These are phyloP conservation scores for Pterophyllum scalare DNA, from an alignment of 2,113 vertebrate species.

Conservation along the genomic window DNA sequence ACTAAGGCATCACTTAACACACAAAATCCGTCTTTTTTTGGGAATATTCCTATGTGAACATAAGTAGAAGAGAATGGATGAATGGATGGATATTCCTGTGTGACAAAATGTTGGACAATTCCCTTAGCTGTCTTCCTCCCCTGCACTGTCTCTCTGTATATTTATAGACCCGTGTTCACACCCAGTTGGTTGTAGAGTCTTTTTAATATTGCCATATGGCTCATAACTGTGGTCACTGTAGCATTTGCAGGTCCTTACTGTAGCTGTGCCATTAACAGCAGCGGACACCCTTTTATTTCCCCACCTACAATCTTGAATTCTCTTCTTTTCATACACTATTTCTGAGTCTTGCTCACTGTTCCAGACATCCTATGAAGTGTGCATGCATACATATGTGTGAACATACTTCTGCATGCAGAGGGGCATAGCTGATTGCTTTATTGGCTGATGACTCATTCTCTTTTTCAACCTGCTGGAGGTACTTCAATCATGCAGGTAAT, in stretches of 20 bases:
- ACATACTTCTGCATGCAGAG: constrained; percentile 31
- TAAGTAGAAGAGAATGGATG: no score
- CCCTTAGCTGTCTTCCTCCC: background rate
- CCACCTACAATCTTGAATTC: background rate
- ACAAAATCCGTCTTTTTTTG: background rate
- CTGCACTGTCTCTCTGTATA: background rate
- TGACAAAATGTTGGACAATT: background rate
- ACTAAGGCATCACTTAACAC: background rate
- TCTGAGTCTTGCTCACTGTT: background rate
- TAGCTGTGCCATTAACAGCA: constrained; percentile 19
- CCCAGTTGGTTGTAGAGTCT: constrained; percentile 14
- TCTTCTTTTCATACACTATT: background rate
- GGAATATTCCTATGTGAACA: background rate
- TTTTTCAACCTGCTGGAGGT: constrained; percentile 52
- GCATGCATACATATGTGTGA: background rate
- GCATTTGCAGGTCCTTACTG: constrained; percentile 17
- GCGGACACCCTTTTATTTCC: background rate
- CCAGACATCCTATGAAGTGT: background rate
- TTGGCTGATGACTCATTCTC: constrained; percentile 62
- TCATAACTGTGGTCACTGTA: constrained; percentile 31
- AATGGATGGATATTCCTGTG: background rate
- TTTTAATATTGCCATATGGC: constrained; percentile 30
- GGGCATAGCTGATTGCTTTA: constrained; percentile 47
- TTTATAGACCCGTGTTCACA: constrained; percentile 14
- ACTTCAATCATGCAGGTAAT: constrained; percentile 65